Evolutionary conservation across 2,888 invertebrate species (phyloP).

Genomic region (Endomychus coccineus): DNA sequence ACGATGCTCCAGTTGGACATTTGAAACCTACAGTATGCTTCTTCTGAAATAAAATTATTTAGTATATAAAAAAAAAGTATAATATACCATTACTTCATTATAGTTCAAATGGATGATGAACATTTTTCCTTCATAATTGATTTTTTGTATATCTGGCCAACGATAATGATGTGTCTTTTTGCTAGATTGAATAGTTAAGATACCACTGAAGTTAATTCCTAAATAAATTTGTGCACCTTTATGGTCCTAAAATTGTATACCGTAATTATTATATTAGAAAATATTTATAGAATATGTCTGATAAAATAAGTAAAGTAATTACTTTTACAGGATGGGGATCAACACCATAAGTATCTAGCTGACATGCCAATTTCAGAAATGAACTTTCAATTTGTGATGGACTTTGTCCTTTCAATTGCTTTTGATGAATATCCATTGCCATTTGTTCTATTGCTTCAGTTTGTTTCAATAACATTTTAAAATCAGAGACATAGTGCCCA

Average conservation of each 20-base stretch:
- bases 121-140: conserved; percentile 97
- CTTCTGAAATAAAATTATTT: conserved; percentile 55
- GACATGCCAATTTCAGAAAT: conserved; percentile 85
- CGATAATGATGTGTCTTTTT: conserved; percentile 90
- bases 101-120: conserved; percentile 91
- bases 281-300: conserved; percentile 2
- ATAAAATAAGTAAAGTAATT: conserved; percentile 17
- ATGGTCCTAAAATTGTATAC: conserved; percentile 63
- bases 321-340: conserved; percentile 98
- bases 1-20: conserved; percentile 85
- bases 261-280: conserved; percentile 7
- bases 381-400: conserved; percentile 82
- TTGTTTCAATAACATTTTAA: conserved; percentile 87
- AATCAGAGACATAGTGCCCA: conserved; percentile 84
- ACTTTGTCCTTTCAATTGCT: conserved; percentile 77
- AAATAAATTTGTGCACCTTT: conserved; percentile 86
- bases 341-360: conserved; percentile 93
- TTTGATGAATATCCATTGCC: conserved; percentile 87
- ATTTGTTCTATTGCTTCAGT: conserved; percentile 86
- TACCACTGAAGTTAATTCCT: conserved; percentile 92
- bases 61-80: conserved; percentile 11
- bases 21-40: conserved; percentile 93
- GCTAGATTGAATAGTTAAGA: conserved; percentile 90
- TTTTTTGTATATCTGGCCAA: conserved; percentile 92
- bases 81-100: conserved; percentile 64